Evolutionary conservation across 2,113 vertebrate genomes (phyloP), one percentile per base, ranked within the genome.

Genomic region (Falco punctatus): DNA sequence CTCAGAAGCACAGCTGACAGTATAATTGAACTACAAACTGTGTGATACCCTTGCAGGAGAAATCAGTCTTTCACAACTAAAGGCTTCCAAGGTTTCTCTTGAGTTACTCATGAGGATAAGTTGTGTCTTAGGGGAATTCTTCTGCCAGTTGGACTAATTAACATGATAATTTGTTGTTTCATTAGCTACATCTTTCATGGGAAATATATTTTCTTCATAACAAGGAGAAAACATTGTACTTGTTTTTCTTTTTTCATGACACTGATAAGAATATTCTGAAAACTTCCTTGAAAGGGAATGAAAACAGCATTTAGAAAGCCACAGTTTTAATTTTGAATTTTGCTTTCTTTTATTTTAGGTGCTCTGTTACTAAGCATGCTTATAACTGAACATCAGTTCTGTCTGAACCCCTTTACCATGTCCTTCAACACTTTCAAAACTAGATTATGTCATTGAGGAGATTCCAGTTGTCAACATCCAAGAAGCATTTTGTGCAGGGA

Each of bases 141-240:
- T 49, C 92, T 92, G 86, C 80, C 86, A 51, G 90, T 18, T 73
- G 35, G 44, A 70, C 86, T 94, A 95, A 97, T 96, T 87, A 97
- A 42, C 13, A 11, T 22, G 51, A 71, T 92, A 77, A 90, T 96
- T 95, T 94, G 92, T 86, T 95, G 91, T 80, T 94, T 49, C 95
- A 12, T 92, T 90, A 96, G 88, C 85, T 44, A n/a, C 87, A 26
- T 61, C 95, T 83, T 91, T 44, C 91, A 19, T 32, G 87, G 81
- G 94, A 91, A 80, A 95, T 88, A 28, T 1, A 7, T 32, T 82
- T 51, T 46, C 73, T 58, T 77, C 73, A 10, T 46, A 95, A 93
- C 91, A 32, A 95, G 77, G 20, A 55, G 80, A 70, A 84, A 91
- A 81, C 42, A 71, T 59, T 54, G 6, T 2, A 35, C 54, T 74